Evolutionary conservation across 2,113 vertebrate species (phyloP).

Genomic region (Dissostichus mawsoni): DNA sequence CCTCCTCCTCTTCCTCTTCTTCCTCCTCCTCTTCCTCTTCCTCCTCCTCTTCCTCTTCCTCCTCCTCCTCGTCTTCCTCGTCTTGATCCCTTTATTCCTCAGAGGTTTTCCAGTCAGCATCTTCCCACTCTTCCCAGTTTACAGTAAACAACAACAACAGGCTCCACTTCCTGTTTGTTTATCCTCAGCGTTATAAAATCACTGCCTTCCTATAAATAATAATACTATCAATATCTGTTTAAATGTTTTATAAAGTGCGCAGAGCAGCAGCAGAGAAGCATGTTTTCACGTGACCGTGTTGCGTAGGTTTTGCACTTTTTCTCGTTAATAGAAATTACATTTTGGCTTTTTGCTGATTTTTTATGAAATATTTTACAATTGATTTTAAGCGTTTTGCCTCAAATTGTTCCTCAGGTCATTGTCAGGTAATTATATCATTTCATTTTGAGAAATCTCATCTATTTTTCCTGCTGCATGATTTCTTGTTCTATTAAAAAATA

Average conservation of each 20-base stretch:
- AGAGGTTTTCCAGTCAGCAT: slow-evolving; percentile 31
- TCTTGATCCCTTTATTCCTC: too few relatives aligned
- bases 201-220: slow-evolving; percentile 25
- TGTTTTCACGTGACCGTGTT: background rate
- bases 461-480: too few relatives aligned
- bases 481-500: too few relatives aligned
- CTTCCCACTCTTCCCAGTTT: background rate
- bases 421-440: too few relatives aligned
- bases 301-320: background rate
- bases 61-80: background rate
- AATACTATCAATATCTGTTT: background rate
- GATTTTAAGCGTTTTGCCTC: too few relatives aligned
- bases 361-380: too few relatives aligned
- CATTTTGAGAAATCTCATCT: too few relatives aligned
- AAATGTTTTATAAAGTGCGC: background rate
- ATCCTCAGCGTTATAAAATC: background rate
- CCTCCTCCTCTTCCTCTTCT: slow-evolving; percentile 11
- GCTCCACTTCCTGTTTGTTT: background rate
- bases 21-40: background rate
- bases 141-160: background rate
- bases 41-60: background rate
- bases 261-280: background rate
- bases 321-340: too few relatives aligned
- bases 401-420: too few relatives aligned
- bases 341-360: too few relatives aligned